phyloP scores from a whole-genome alignment of 1,140 invertebrate species.

The Cherax quadricarinatus region DNA sequence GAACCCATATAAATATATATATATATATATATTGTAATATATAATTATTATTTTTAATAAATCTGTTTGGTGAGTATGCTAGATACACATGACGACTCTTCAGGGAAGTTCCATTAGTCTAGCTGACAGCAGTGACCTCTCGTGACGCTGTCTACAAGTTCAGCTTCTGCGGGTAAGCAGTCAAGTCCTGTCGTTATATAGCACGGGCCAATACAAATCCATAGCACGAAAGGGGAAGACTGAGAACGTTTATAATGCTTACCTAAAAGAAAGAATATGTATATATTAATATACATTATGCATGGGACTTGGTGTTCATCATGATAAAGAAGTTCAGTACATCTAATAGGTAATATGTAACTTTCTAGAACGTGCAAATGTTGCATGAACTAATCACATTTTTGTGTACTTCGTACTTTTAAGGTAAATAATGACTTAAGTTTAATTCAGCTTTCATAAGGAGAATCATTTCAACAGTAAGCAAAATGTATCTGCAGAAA shows the following conservation, averaged over 20 bases:
- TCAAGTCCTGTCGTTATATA: constrained; percentile 4
- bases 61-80: constrained; percentile 1
- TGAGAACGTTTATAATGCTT: not conserved
- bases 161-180: constrained; percentile 43
- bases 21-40: not conserved
- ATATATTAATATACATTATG: not conserved
- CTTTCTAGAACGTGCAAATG: not conserved
- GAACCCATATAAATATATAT: not conserved
- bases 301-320: constrained; percentile 4
- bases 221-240: constrained; percentile 1
- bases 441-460: not conserved
- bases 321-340: not conserved
- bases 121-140: constrained; percentile 31
- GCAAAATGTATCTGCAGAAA: not conserved
- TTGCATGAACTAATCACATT: not conserved
- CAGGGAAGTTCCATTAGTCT: constrained; percentile 31
- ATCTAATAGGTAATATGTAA: constrained; percentile 6
- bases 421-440: not conserved
- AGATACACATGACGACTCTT: constrained; percentile 24
- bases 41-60: constrained; percentile 31
- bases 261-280: no score
- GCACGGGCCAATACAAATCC: not conserved
- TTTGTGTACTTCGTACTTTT: not conserved
- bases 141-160: constrained; percentile 41
- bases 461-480: not conserved